Conservation (phyloP, 2,797 vertebrate species). For the Lindbergichthys nudifrons region DNA sequence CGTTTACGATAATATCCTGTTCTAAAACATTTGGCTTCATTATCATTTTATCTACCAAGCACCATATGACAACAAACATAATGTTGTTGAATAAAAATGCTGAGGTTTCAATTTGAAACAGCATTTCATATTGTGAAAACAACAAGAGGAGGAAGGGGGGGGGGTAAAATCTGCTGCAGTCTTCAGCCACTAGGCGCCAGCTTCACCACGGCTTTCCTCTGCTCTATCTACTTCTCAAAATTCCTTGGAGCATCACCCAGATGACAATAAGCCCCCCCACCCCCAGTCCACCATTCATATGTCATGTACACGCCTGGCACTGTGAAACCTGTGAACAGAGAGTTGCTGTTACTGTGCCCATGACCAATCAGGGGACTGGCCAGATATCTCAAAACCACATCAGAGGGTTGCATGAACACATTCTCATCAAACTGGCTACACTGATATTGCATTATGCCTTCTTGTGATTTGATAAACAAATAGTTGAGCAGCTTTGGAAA, state of each 20-base stretch:
- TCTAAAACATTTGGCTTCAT: not conserved
- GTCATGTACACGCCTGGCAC: not conserved
- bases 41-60: not conserved
- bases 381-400: too few species aligned
- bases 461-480: not conserved
- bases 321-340: not conserved
- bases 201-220: not conserved
- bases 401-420: not conserved
- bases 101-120: too few species aligned
- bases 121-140: too few species aligned
- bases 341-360: not conserved
- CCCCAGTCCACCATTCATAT: not conserved
- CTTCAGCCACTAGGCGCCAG: constrained; percentile 45
- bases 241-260: not conserved
- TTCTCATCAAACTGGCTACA: not conserved
- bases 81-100: too few species aligned
- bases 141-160: too few species aligned
- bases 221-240: not conserved
- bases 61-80: not conserved
- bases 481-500: too few species aligned
- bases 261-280: not conserved
- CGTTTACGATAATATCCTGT: not conserved
- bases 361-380: not conserved
- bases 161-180: constrained; percentile 2
- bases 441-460: not conserved